phyloP scores from a whole-genome alignment of 2,113 vertebrate genomes.

The Eurystomus gularis region DNA sequence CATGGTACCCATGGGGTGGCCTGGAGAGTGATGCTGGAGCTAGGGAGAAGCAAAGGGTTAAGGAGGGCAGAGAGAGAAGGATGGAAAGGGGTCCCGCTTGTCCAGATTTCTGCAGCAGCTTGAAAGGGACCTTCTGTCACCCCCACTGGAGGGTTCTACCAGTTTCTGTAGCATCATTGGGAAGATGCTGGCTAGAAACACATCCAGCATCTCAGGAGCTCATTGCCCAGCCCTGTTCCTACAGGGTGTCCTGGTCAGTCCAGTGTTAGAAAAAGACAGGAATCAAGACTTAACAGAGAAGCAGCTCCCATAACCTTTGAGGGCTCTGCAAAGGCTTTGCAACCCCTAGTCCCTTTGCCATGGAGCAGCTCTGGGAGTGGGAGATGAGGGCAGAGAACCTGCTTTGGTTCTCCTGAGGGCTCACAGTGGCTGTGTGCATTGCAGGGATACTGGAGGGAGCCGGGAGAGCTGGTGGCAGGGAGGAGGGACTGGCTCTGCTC shows the following conservation, averaged over 20 bases:
- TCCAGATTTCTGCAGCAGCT: background rate
- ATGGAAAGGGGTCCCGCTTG: background rate
- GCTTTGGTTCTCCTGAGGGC: background rate
- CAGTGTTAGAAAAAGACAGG: background rate
- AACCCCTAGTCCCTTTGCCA: background rate
- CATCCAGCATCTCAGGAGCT: background rate
- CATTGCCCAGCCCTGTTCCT: rapidly evolving
- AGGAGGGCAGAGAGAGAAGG: background rate
- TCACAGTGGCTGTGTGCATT: background rate
- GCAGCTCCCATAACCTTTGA: background rate
- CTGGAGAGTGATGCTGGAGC: background rate
- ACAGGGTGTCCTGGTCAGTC: background rate
- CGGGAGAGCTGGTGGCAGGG: background rate
- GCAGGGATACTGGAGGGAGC: background rate
- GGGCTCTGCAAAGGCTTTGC: background rate
- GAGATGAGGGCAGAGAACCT: background rate
- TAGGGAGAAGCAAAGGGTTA: background rate
- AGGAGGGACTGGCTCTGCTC: background rate
- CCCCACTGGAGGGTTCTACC: background rate
- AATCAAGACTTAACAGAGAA: background rate
- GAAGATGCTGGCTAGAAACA: background rate
- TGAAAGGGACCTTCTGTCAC: background rate
- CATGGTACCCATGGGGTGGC: slow-evolving; percentile 64
- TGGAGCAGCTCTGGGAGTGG: background rate
- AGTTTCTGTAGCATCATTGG: background rate